Conservation (phyloP, 2,113 vertebrate genomes). For the Serilophus lunatus region DNA sequence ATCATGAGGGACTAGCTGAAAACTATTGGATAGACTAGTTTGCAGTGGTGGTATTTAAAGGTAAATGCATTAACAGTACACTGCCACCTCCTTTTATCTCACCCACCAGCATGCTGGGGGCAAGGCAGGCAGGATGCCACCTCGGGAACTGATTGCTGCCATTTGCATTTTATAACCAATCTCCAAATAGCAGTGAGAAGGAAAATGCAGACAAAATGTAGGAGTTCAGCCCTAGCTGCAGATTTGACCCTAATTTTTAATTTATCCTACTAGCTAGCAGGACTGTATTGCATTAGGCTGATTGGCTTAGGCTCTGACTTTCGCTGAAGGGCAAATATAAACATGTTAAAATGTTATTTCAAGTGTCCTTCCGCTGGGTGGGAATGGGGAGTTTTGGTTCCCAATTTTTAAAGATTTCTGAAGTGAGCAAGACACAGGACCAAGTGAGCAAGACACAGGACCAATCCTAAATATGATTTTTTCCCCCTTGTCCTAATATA, state of each 20-base stretch:
- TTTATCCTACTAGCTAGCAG: not conserved
- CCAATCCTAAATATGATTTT: not conserved
- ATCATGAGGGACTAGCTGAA: not conserved
- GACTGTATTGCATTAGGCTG: not conserved
- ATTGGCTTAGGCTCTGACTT: not conserved
- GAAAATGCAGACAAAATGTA: not conserved
- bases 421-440: not conserved
- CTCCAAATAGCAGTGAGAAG: not conserved
- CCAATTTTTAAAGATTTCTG: not conserved
- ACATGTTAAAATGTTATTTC: not conserved
- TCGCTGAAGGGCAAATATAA: not conserved
- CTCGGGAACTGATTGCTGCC: not conserved
- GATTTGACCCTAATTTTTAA: not conserved
- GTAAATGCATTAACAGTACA: not conserved
- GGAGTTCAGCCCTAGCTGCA: not conserved
- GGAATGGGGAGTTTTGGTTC: not conserved
- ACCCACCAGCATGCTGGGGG: not conserved
- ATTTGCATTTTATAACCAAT: not conserved
- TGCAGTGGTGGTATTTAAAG: not conserved
- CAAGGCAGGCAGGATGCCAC: not conserved
- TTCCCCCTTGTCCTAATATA: not conserved
- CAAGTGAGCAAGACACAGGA: not conserved
- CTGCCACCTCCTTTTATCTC: slow-evolving; percentile 19
- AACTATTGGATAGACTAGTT: not conserved
- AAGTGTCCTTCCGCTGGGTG: not conserved